Conservation (phyloP, 2,888 invertebrate genomes). For the Catocala nupta region DNA sequence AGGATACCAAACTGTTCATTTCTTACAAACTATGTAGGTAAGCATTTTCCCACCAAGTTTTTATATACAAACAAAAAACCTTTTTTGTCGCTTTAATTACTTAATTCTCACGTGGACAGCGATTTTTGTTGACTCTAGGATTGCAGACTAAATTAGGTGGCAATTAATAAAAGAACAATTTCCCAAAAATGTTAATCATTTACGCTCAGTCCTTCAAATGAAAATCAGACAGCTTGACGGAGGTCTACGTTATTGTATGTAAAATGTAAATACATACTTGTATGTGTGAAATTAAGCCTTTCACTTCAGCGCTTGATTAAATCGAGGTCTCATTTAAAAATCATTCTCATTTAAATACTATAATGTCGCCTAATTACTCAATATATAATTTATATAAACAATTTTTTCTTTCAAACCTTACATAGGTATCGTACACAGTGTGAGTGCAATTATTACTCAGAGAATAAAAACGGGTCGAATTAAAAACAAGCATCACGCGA, state of each 20-base stretch:
- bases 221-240: slow-evolving; percentile 1
- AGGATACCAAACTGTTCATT: too few species aligned
- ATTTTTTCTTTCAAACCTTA: not conserved
- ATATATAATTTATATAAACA: not conserved
- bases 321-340: not conserved
- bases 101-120: not conserved
- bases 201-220: not conserved
- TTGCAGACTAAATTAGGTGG: slow-evolving; percentile 1
- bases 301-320: slow-evolving; percentile 1
- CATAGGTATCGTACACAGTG: slow-evolving; percentile 1
- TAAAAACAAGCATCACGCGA: slow-evolving; percentile 29
- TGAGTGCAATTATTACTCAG: slow-evolving; percentile 25
- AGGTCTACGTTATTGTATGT: not conserved
- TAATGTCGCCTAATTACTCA: not conserved
- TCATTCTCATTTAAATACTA: slow-evolving; percentile 1
- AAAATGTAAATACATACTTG: slow-evolving; percentile 1
- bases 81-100: slow-evolving; percentile 1
- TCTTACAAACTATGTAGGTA: too few species aligned
- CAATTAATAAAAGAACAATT: slow-evolving; percentile 3
- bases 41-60: too few species aligned
- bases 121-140: not conserved
- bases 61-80: not conserved
- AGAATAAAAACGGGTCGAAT: slow-evolving; percentile 15
- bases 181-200: slow-evolving; percentile 13
- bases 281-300: slow-evolving; percentile 1